A percentile compares a stretch with the other conserved stretches of the same genome.
phyloP scores from a whole-genome alignment of 2,888 invertebrate genomes.

The Stenurella melanura region DNA sequence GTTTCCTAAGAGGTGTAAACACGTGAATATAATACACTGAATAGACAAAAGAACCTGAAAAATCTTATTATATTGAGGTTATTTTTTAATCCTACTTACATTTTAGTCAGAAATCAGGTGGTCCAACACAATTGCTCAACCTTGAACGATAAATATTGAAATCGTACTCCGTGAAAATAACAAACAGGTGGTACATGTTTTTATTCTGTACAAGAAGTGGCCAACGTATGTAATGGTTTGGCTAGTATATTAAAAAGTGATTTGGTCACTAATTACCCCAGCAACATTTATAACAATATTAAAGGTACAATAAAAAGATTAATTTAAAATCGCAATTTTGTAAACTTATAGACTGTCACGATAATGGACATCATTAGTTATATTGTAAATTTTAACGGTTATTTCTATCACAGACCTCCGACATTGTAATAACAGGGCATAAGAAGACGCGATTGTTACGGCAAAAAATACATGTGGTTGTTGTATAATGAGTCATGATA shows the following conservation, averaged over 20 bases:
- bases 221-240: background rate
- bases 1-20: too few relatives aligned
- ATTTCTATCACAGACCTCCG: background rate
- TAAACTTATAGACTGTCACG: background rate
- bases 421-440: background rate
- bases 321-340: background rate
- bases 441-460: background rate
- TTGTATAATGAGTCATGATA: too few relatives aligned
- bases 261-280: background rate
- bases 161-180: background rate
- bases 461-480: background rate
- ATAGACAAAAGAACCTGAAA: too few relatives aligned
- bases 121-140: too few relatives aligned
- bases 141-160: background rate
- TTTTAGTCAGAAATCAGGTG: too few relatives aligned
- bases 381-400: background rate
- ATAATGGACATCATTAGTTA: background rate
- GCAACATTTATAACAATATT: background rate
- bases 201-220: background rate
- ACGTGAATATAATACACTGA: too few relatives aligned
- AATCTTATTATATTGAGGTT: too few relatives aligned
- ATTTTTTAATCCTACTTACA: too few relatives aligned
- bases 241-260: background rate
- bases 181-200: background rate
- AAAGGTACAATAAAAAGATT: background rate